Conservation (phyloP, 2,797 vertebrate species). For the Lerista edwardsae region DNA sequence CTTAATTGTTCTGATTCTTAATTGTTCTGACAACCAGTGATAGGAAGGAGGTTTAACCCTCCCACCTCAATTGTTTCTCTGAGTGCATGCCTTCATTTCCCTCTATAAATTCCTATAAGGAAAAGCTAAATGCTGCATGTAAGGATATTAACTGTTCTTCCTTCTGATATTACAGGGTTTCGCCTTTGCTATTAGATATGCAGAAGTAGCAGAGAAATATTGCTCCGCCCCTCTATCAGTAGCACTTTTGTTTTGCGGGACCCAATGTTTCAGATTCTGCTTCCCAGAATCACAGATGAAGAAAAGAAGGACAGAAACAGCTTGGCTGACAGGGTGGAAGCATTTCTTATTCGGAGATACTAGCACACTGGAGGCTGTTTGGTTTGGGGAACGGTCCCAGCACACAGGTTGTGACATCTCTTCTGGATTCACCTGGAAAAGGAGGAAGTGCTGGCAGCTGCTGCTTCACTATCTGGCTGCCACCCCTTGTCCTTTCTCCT, state of each 20-base stretch:
- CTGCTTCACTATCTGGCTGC: no score
- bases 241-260: neutral
- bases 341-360: no score
- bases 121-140: neutral
- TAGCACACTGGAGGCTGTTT: no score
- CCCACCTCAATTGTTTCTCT: neutral
- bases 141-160: no score
- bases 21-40: neutral
- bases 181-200: no score
- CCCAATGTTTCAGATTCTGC: neutral
- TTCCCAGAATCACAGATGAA: neutral
- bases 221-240: neutral
- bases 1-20: neutral
- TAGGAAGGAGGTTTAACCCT: neutral
- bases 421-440: no score
- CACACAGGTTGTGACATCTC: no score
- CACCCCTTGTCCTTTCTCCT: no score
- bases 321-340: no score
- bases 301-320: no score
- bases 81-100: neutral
- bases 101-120: neutral
- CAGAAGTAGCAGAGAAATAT: neutral
- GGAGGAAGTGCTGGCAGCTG: no score
- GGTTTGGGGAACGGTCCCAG: no score
- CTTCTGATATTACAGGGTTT: neutral